Conservation (phyloP, 2,113 vertebrate genomes). For the Meriones unguiculatus region DNA sequence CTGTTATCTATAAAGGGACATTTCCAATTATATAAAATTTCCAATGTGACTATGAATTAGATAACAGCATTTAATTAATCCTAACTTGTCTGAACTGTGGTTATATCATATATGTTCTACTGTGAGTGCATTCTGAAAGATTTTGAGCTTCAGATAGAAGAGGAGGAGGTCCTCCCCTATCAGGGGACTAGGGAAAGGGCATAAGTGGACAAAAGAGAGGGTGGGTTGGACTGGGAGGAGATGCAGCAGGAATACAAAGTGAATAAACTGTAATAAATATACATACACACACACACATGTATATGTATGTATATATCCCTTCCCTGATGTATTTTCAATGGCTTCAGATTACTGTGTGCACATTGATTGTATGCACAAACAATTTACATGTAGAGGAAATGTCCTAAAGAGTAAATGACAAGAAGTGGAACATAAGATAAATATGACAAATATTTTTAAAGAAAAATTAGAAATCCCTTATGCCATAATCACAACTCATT, state of each 20-base stretch:
- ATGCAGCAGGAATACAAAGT: too few species aligned
- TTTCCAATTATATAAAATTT: too few species aligned
- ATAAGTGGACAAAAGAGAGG: too few species aligned
- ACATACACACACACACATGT: too few species aligned
- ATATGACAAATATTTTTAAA: neutral
- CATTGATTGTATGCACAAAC: neutral
- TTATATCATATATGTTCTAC: neutral
- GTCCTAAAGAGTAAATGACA: neutral
- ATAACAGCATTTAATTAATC: neutral
- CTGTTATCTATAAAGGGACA: too few species aligned
- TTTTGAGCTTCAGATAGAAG: neutral
- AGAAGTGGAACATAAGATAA: neutral
- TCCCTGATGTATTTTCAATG: neutral
- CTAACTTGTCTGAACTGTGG: neutral
- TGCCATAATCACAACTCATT: neutral
- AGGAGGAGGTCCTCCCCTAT: too few species aligned
- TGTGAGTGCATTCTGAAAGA: neutral
- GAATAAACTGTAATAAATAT: too few species aligned
- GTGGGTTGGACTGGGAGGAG: too few species aligned
- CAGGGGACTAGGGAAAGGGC: too few species aligned
- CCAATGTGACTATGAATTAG: too few species aligned
- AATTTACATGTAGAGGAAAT: neutral
- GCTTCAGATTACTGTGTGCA: neutral
- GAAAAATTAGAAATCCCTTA: neutral
- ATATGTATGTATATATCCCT: neutral